Evolutionary conservation across 2,888 invertebrate genomes (phyloP).

Genomic region (Drosophila koepferae): DNA sequence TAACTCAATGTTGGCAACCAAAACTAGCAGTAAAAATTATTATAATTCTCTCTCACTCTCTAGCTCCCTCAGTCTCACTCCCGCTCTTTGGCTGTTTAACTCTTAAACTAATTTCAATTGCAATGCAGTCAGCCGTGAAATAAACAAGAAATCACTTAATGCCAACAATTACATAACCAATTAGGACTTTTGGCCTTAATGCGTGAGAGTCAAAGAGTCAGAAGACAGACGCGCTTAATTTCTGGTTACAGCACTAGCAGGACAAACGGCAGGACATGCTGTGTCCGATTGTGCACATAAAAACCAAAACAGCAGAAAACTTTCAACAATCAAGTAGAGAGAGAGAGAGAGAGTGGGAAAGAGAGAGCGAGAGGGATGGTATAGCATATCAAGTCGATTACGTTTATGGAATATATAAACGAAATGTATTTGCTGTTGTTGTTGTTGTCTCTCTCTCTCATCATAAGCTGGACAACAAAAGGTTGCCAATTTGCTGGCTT

Average conservation of each 20-base stretch:
- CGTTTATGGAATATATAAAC: slow-evolving; percentile 65
- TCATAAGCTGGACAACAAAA: slow-evolving; percentile 52
- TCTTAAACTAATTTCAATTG: slow-evolving; percentile 62
- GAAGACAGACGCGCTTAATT: slow-evolving; percentile 39
- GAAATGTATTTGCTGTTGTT: slow-evolving; percentile 30
- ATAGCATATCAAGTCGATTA: slow-evolving; percentile 64
- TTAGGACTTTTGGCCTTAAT: slow-evolving; percentile 59
- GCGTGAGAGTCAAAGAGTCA: slow-evolving; percentile 28
- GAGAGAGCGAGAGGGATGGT: not conserved
- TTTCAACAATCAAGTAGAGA: slow-evolving; percentile 36
- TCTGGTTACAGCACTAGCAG: slow-evolving; percentile 44
- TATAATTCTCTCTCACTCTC: not conserved
- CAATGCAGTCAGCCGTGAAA: slow-evolving; percentile 63
- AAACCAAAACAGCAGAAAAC: slow-evolving; percentile 51
- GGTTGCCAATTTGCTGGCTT: slow-evolving; percentile 74
- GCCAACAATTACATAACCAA: slow-evolving; percentile 77
- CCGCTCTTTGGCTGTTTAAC: slow-evolving; percentile 14
- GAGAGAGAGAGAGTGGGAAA: not conserved
- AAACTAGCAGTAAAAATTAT: slow-evolving; percentile 11
- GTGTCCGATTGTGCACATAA: slow-evolving; percentile 50
- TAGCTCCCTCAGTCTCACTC: too few relatives aligned
- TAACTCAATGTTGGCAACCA: too few relatives aligned
- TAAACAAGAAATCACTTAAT: slow-evolving; percentile 80
- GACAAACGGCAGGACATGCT: slow-evolving; percentile 17
- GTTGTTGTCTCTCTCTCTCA: not conserved